A percentile compares a stretch with the other conserved stretches of the same genome.
These are phyloP conservation scores for Amblyjoppa fuscipennis DNA, from an alignment of 2,888 invertebrate genomes.

Conservation along the genomic window DNA sequence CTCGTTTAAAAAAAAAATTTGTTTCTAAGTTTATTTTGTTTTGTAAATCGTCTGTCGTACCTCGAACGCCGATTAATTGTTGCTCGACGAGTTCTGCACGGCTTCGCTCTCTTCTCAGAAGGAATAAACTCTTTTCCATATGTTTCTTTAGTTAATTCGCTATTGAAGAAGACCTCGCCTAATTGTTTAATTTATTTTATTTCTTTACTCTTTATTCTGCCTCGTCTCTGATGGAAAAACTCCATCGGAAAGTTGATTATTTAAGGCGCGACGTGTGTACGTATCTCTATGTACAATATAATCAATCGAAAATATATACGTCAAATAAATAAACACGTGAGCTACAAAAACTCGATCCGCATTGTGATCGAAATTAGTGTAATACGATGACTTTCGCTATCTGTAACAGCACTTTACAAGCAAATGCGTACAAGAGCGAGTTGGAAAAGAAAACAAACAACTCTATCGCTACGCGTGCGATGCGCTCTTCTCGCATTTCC, in stretches of 20 bases:
- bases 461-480: constrained; percentile 33
- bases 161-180: constrained; percentile 30
- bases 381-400: constrained; percentile 49
- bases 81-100: constrained; percentile 55
- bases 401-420: constrained; percentile 38
- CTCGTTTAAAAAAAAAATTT: constrained; percentile 28
- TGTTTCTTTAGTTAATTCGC: constrained; percentile 14
- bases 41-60: constrained; percentile 47
- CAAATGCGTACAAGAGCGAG: constrained; percentile 13
- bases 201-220: neutral
- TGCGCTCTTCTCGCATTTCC: constrained; percentile 33
- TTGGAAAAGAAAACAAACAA: constrained; percentile 24
- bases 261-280: constrained; percentile 57
- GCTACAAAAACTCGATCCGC: constrained; percentile 37
- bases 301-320: constrained; percentile 52
- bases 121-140: constrained; percentile 38
- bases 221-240: constrained; percentile 31
- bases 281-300: constrained; percentile 63
- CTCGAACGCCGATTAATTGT: constrained; percentile 24
- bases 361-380: constrained; percentile 34
- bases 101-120: constrained; percentile 43
- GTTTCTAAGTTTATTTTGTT: constrained; percentile 9
- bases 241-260: constrained; percentile 46
- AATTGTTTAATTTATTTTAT: constrained; percentile 24
- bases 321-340: constrained; percentile 56